Evolutionary conservation across 92 coral and sea anemone genomes (phyloP), one percentile per base, ranked within the genome.

Genomic region (Porites divaricata): DNA sequence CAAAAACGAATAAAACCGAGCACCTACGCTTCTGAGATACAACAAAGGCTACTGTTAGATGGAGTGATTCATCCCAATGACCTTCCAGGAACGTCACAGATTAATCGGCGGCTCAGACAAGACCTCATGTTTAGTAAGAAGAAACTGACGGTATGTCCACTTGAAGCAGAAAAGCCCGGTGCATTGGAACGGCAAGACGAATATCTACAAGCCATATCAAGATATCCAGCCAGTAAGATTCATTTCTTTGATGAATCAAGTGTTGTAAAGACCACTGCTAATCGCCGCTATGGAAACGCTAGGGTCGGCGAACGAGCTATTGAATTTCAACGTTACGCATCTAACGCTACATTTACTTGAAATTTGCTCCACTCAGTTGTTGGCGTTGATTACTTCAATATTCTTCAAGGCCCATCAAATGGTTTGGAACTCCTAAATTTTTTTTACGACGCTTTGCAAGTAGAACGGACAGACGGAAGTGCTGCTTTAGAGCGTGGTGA

Each of bases 211-310:
- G n/a, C n/a, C n/a, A n/a, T n/a, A n/a, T n/a, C n/a, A n/a, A n/a
- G n/a, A n/a, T n/a, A n/a, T n/a, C n/a, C n/a, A n/a, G n/a, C n/a
- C n/a, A n/a, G n/a, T n/a, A n/a, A n/a, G n/a, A n/a, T 91, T 23
- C 91, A 91, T 77, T 89, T 89, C 81, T 89, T 89, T 73, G 86
- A 89, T 61, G 91, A 88, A 65, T 83, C 85, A 19, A 83, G 92
- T 6, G 84, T 88, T 8, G 10, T 81, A 20, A 70, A 82, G 20
- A 76, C 84, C 12, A 88, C 73, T 10, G 88, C 79, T 19, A 88
- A 83, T 88, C n/a, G 88, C 74, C 48, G 23, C 16, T 86, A 86
- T 81, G 93, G 90, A 73, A 86, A 85, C 64, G 79, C 90, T 79
- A 70, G 63, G 53, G 70, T 89, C 76, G 90, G 87, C 28, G 83